Conservation (phyloP, 2,797 vertebrate species). For the Perdix hodgsoniae region DNA sequence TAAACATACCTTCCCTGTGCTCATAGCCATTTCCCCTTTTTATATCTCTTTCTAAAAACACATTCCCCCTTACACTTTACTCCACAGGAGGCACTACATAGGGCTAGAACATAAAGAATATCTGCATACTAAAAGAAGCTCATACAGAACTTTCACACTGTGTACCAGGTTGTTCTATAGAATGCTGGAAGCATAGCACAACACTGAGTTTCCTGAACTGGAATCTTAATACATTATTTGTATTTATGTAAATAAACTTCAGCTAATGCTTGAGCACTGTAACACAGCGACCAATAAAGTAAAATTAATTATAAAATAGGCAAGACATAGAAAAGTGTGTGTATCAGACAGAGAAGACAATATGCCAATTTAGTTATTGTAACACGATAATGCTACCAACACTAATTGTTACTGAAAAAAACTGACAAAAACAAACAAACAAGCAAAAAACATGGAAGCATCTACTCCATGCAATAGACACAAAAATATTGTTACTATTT, state of each 20-base stretch:
- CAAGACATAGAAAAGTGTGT: neutral
- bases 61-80: neutral
- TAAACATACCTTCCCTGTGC: too few relatives aligned
- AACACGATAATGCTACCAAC: neutral
- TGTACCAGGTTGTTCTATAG: neutral
- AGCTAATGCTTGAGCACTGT: neutral
- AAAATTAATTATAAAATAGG: neutral
- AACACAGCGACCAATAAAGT: neutral
- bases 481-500: neutral
- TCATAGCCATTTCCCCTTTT: too few relatives aligned
- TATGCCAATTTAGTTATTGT: neutral
- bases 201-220: neutral
- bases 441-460: neutral
- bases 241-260: neutral
- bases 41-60: neutral
- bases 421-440: too few relatives aligned
- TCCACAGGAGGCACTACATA: neutral
- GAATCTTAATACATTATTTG: neutral
- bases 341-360: neutral
- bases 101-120: neutral
- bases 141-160: fast-evolving
- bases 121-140: neutral
- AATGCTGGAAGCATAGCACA: fast-evolving
- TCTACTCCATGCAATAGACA: fast-evolving
- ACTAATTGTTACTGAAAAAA: neutral